Conservation (phyloP, 2,113 vertebrate species). For the Cyanocitta stelleri region DNA sequence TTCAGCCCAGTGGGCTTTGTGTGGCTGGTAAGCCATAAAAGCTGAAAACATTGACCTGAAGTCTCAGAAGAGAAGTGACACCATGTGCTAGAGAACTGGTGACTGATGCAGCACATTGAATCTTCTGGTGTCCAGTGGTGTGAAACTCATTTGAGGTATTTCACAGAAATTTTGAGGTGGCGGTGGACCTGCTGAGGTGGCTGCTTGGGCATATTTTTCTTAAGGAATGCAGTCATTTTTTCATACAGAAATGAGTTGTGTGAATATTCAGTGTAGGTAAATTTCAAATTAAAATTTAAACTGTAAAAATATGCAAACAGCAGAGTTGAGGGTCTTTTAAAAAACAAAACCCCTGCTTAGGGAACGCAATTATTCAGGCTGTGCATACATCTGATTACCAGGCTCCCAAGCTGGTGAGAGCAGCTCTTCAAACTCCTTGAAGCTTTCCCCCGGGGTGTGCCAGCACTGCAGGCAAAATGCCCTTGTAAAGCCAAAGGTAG, state of each 20-base stretch:
- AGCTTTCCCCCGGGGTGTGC: not conserved
- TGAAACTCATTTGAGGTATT: not conserved
- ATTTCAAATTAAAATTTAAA: not conserved
- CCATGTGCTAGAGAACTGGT: not conserved
- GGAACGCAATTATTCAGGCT: not conserved
- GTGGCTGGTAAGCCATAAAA: not conserved
- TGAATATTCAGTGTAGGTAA: not conserved
- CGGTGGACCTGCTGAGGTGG: not conserved
- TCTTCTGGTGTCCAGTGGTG: not conserved
- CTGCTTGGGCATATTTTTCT: not conserved
- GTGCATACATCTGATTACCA: not conserved
- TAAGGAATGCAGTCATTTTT: not conserved
- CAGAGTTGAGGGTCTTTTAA: not conserved
- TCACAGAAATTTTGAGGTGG: not conserved
- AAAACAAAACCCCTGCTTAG: not conserved
- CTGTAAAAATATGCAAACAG: conserved; percentile 35
- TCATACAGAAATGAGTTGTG: not conserved
- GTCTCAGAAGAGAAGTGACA: not conserved
- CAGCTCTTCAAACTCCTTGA: not conserved
- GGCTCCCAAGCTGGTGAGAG: not conserved
- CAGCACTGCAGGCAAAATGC: not conserved
- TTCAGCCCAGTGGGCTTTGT: not conserved
- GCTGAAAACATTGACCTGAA: not conserved
- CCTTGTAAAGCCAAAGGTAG: not conserved
- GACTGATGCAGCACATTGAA: not conserved